phyloP scores from a whole-genome alignment of 2,888 invertebrate genomes.

The Ennomos quercinarius region DNA sequence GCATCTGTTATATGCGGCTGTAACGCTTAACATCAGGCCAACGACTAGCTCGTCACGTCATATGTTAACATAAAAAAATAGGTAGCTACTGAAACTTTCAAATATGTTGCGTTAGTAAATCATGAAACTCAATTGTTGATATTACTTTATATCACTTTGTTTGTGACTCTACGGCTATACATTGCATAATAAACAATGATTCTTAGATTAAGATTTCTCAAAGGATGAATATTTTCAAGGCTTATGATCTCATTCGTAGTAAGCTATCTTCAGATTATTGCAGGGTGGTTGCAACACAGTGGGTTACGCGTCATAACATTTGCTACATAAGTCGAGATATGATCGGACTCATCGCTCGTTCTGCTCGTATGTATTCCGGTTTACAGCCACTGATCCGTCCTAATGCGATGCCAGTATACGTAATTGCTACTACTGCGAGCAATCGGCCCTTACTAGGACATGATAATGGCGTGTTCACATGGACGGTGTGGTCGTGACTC shows the following conservation, averaged over 20 bases:
- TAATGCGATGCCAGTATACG: constrained; percentile 15
- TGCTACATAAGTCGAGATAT: constrained; percentile 50
- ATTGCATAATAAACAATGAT: constrained; percentile 17
- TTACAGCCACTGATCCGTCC: constrained; percentile 23
- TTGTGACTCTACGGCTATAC: neutral
- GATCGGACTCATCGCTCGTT: constrained; percentile 20
- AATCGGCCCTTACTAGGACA: constrained; percentile 20
- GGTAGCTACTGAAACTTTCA: too few species aligned
- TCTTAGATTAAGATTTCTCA: constrained; percentile 16
- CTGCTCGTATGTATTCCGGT: constrained; percentile 24
- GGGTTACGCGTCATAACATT: constrained; percentile 52
- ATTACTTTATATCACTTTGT: neutral
- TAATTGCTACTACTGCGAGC: constrained; percentile 19
- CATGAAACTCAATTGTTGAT: too few species aligned
- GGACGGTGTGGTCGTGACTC: constrained; percentile 4
- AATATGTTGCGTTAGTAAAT: too few species aligned
- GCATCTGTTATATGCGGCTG: too few species aligned
- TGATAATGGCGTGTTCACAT: constrained; percentile 11
- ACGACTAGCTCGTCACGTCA: too few species aligned
- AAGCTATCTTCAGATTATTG: constrained; percentile 33
- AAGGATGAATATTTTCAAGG: constrained; percentile 21
- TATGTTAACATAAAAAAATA: too few species aligned
- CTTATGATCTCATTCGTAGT: constrained; percentile 24
- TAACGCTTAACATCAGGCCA: too few species aligned
- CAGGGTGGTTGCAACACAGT: constrained; percentile 39